phyloP scores from a whole-genome alignment of 2,113 vertebrate genomes.

The Pristiophorus japonicus region DNA sequence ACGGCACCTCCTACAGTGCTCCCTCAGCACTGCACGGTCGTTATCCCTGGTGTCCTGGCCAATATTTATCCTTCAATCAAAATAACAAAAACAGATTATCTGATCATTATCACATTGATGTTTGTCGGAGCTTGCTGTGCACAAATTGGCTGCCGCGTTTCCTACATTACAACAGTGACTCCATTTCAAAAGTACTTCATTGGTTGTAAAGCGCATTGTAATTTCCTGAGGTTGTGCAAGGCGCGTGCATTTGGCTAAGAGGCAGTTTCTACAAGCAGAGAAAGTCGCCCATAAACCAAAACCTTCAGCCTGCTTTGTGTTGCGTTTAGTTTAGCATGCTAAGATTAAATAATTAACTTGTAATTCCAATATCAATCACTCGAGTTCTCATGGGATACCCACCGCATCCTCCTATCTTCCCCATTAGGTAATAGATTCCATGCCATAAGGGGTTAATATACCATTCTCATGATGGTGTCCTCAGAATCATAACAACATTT shows the following conservation, averaged over 20 bases:
- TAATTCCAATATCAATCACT: neutral
- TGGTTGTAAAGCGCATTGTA: neutral
- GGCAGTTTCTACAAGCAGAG: neutral
- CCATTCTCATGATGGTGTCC: neutral
- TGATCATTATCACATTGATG: neutral
- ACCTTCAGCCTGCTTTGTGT: neutral
- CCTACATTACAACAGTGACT: neutral
- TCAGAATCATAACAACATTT: neutral
- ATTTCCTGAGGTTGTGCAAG: neutral
- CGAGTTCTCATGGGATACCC: neutral
- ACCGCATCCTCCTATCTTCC: neutral
- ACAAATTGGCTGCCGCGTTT: neutral
- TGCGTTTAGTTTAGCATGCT: neutral
- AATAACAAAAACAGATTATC: neutral
- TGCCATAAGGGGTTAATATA: neutral
- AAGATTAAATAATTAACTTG: neutral
- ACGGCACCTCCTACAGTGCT: too few relatives aligned
- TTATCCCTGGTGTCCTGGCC: neutral
- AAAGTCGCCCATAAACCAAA: neutral
- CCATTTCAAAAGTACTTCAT: neutral
- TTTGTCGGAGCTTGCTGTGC: neutral
- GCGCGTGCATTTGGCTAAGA: neutral
- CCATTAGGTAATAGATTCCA: neutral
- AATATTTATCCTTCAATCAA: neutral
- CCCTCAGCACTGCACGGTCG: too few relatives aligned